Conservation (phyloP, 2,797 vertebrate species). For the Gobio occitaniae region DNA sequence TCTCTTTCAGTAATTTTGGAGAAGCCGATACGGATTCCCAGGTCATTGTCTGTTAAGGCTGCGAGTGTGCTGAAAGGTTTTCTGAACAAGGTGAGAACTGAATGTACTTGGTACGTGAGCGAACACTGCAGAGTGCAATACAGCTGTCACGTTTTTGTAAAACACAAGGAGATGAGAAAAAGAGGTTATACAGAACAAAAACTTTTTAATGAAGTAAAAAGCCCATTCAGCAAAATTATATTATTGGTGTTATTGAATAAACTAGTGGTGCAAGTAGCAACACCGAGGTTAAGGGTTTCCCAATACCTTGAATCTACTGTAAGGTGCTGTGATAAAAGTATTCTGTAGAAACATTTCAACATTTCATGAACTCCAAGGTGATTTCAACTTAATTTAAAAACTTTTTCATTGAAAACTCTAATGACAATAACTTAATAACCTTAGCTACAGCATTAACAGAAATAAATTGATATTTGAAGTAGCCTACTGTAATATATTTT, state of each 20-base stretch:
- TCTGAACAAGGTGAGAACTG: conserved; percentile 93
- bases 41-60: conserved; percentile 98
- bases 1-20: conserved; percentile 89
- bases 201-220: neutral
- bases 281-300: neutral
- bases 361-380: neutral
- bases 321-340: neutral
- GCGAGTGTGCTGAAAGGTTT: conserved; percentile 98
- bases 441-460: neutral
- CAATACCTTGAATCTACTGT: neutral
- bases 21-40: conserved; percentile 97
- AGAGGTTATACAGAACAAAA: neutral
- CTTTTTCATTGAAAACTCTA: neutral
- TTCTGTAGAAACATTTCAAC: neutral
- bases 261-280: neutral
- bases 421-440: neutral
- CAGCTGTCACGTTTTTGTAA: neutral
- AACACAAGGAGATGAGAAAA: neutral
- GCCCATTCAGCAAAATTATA: neutral
- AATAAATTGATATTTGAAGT: neutral
- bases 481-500: neutral
- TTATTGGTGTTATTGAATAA: neutral
- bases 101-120: neutral
- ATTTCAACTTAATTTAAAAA: neutral
- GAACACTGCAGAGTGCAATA: neutral